Percentiles rank a stretch among this genome's conserved stretches.
These are phyloP conservation scores for Myathropa florea DNA, from an alignment of 2,888 invertebrate species.

Conservation along the genomic window DNA sequence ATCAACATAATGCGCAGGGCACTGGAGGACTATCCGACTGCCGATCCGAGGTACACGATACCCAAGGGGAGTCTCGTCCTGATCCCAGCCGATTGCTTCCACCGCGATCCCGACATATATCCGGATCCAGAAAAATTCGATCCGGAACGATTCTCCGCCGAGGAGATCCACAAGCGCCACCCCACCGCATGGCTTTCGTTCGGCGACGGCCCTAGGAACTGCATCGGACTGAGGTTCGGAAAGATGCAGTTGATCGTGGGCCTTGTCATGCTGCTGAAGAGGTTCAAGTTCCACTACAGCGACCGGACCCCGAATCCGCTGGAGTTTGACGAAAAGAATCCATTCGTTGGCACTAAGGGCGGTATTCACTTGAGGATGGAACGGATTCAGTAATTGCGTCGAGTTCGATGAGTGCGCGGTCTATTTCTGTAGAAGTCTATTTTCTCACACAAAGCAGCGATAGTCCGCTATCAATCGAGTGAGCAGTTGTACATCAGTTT, in stretches of 20 bases:
- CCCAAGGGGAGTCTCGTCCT: conserved; percentile 76
- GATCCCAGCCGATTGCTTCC: conserved; percentile 80
- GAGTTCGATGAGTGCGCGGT: neutral
- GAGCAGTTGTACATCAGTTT: neutral
- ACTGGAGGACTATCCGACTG: conserved; percentile 81
- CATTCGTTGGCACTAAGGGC: conserved; percentile 43
- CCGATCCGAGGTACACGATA: conserved; percentile 81
- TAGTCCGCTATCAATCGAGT: neutral
- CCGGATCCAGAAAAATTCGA: conserved; percentile 83
- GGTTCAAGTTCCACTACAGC: conserved; percentile 40
- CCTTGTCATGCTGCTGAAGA: conserved; percentile 16
- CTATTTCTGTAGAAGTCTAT: no score
- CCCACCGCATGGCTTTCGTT: conserved; percentile 76
- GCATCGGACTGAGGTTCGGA: conserved; percentile 75
- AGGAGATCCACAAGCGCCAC: conserved; percentile 82
- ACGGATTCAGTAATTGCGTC: neutral
- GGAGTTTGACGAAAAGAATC: conserved; percentile 9
- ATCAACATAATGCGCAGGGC: conserved; percentile 80
- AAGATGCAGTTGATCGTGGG: conserved; percentile 33
- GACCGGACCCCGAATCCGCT: conserved; percentile 59
- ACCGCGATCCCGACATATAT: conserved; percentile 81
- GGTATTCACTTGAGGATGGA: conserved; percentile 70
- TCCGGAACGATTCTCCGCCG: conserved; percentile 83
- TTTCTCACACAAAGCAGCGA: neutral
- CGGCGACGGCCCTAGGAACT: conserved; percentile 78